Percentiles rank a stretch among this genome's conserved stretches.
phyloP scores from a whole-genome alignment of 2,888 invertebrate genomes.

The Leucophenga montana region DNA sequence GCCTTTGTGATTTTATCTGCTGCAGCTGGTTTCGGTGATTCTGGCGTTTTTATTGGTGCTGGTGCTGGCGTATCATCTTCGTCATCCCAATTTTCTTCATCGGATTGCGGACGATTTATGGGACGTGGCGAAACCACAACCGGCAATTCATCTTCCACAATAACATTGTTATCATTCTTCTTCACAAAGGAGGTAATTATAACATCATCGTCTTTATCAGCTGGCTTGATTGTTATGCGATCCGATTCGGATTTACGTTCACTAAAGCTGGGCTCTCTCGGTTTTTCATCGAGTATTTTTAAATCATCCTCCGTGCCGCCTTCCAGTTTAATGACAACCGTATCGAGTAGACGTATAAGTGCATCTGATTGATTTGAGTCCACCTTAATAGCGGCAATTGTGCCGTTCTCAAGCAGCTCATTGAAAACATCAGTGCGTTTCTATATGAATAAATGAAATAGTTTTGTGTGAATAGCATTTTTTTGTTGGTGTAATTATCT shows the following conservation, averaged over 20 bases:
- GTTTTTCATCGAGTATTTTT: slow-evolving; percentile 85
- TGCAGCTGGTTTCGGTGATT: slow-evolving; percentile 5
- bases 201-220: slow-evolving; percentile 57
- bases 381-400: slow-evolving; percentile 84
- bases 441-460: slow-evolving; percentile 72
- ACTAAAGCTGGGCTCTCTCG: slow-evolving; percentile 56
- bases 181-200: slow-evolving; percentile 62
- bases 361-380: slow-evolving; percentile 89
- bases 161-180: slow-evolving; percentile 38
- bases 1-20: slow-evolving; percentile 40
- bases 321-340: slow-evolving; percentile 96
- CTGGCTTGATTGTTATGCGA: slow-evolving; percentile 34
- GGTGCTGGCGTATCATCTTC: slow-evolving; percentile 36
- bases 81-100: slow-evolving; percentile 70
- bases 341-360: slow-evolving; percentile 91
- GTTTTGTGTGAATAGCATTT: neutral
- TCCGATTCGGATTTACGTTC: slow-evolving; percentile 57
- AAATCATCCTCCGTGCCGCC: slow-evolving; percentile 93
- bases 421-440: slow-evolving; percentile 91
- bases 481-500: too few species aligned
- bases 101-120: slow-evolving; percentile 47
- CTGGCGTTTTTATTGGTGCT: slow-evolving; percentile 40
- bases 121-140: slow-evolving; percentile 60
- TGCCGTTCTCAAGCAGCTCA: slow-evolving; percentile 83
- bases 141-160: slow-evolving; percentile 49